phyloP scores from a whole-genome alignment of 2,888 invertebrate species.

The Caradrina clavipalpis region DNA sequence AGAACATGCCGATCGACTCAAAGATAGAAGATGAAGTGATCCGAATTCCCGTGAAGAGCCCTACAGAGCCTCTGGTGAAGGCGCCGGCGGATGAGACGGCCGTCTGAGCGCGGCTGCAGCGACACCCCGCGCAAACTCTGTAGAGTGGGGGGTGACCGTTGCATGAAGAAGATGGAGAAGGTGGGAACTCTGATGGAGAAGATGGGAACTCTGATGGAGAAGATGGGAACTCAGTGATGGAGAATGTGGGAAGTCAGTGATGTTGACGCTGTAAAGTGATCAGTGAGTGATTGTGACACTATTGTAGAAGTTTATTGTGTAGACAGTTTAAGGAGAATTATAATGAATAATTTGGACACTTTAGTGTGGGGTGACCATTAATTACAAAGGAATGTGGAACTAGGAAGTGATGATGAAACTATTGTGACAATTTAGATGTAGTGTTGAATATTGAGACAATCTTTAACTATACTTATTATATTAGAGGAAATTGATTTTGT shows the following conservation, averaged over 20 bases:
- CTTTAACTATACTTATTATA: no score
- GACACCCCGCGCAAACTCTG: constrained; percentile 70
- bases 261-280: neutral
- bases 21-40: constrained; percentile 86
- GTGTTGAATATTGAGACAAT: no score
- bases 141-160: constrained; percentile 60
- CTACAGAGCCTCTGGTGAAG: constrained; percentile 70
- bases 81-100: constrained; percentile 85
- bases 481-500: no score
- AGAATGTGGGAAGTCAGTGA: neutral
- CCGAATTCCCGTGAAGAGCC: constrained; percentile 76
- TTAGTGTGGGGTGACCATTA: neutral
- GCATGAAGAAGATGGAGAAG: constrained; percentile 6
- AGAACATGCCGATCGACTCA: constrained; percentile 86
- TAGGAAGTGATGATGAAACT: neutral
- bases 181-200: no score
- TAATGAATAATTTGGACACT: neutral
- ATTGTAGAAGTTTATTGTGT: neutral
- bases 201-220: no score
- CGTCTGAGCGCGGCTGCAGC: constrained; percentile 79
- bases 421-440: no score
- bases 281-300: neutral
- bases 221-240: no score
- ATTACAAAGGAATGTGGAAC: neutral
- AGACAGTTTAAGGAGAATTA: neutral